Evolutionary conservation across 2,797 vertebrate species (phyloP).

Genomic region (Xenopus petersii): DNA sequence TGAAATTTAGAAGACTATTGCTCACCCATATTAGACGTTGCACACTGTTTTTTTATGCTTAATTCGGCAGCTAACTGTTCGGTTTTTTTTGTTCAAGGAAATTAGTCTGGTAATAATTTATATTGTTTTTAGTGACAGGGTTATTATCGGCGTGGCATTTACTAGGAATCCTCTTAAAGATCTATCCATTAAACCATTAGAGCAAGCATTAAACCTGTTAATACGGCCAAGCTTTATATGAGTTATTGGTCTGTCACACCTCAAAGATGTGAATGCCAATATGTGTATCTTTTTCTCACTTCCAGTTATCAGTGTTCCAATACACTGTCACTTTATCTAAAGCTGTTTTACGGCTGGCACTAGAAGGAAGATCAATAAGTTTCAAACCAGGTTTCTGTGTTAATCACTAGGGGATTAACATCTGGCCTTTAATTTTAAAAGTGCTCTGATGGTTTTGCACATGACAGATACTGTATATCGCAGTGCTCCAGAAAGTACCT

Average conservation of each 20-base stretch:
- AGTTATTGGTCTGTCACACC: slow-evolving; percentile 61
- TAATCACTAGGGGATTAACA: slow-evolving; percentile 47
- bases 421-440: slow-evolving; percentile 47
- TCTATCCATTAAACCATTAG: slow-evolving; percentile 66
- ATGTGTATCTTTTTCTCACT: slow-evolving; percentile 37
- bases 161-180: slow-evolving; percentile 64
- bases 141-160: slow-evolving; percentile 61
- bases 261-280: slow-evolving; percentile 48
- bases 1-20: too few relatives aligned
- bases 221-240: slow-evolving; percentile 59
- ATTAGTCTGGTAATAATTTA: neutral
- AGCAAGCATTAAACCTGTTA: slow-evolving; percentile 64
- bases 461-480: neutral
- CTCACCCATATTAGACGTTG: too few relatives aligned
- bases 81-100: neutral
- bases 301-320: neutral
- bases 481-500: too few relatives aligned
- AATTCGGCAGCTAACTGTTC: too few relatives aligned
- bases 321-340: neutral
- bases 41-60: too few relatives aligned
- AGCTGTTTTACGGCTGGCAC: slow-evolving; percentile 15
- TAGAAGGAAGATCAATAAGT: slow-evolving; percentile 29
- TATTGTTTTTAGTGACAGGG: slow-evolving; percentile 53
- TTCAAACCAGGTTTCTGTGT: slow-evolving; percentile 51
- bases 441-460: slow-evolving; percentile 26